Evolutionary conservation across 2,797 vertebrate genomes (phyloP).

Genomic region (Pampus argenteus): DNA sequence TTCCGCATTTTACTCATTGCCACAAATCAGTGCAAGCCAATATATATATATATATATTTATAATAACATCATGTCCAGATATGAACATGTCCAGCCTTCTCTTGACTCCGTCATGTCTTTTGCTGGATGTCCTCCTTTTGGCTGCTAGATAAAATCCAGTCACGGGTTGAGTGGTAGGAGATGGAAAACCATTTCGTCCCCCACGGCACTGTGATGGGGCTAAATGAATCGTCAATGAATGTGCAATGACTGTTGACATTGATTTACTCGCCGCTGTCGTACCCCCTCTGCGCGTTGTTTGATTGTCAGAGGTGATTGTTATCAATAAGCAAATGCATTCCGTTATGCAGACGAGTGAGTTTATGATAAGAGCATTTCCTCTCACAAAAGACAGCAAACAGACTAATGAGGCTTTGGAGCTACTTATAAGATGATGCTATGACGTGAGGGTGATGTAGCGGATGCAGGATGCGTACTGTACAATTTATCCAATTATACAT

Average conservation of each 20-base stretch:
- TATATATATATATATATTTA: too few relatives aligned
- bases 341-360: slow-evolving; percentile 45
- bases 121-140: slow-evolving; percentile 49
- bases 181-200: slow-evolving; percentile 54
- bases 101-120: slow-evolving; percentile 58
- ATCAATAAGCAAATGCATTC: slow-evolving; percentile 42
- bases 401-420: slow-evolving; percentile 36
- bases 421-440: slow-evolving; percentile 31
- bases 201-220: slow-evolving; percentile 41
- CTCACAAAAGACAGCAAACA: slow-evolving; percentile 14
- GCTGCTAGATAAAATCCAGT: slow-evolving; percentile 60
- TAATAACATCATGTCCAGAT: slow-evolving; percentile 30
- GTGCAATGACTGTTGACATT: slow-evolving; percentile 66
- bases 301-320: slow-evolving; percentile 50
- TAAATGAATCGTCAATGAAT: slow-evolving; percentile 72
- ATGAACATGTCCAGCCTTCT: slow-evolving; percentile 41
- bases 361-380: slow-evolving; percentile 48
- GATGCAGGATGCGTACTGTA: background rate
- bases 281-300: slow-evolving; percentile 30
- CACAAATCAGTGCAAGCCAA: background rate
- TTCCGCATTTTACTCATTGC: background rate
- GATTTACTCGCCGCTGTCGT: slow-evolving; percentile 51
- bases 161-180: slow-evolving; percentile 48
- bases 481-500: slow-evolving; percentile 1
- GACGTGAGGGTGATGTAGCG: slow-evolving; percentile 1